phyloP scores from a whole-genome alignment of 2,888 invertebrate genomes.

The Phaedon cochleariae region DNA sequence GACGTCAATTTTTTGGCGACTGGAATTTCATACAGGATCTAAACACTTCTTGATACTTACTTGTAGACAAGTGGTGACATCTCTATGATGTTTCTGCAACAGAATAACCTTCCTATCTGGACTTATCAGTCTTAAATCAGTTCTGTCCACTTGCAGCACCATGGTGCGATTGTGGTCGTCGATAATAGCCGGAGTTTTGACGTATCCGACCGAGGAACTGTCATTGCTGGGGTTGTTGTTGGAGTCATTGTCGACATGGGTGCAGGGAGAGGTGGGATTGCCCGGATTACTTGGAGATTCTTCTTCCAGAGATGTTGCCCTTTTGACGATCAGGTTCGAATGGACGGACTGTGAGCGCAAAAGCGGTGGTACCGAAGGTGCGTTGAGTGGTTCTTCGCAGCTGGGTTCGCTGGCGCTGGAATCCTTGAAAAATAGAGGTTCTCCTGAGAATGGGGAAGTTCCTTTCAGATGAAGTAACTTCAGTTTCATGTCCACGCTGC shows the following conservation, averaged over 20 bases:
- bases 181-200: conserved; percentile 42
- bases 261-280: not conserved
- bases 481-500: no score
- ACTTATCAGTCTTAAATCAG: conserved; percentile 89
- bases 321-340: conserved; percentile 40
- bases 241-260: conserved; percentile 3
- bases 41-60: no score
- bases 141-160: conserved; percentile 89
- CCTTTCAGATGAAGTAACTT: no score
- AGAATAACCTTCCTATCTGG: conserved; percentile 92
- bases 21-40: no score
- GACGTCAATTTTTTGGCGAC: no score
- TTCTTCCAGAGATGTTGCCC: conserved; percentile 9
- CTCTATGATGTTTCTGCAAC: conserved; percentile 86
- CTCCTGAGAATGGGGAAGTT: no score
- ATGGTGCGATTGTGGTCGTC: conserved; percentile 89
- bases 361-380: conserved; percentile 34
- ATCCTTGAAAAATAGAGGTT: conserved; percentile 40
- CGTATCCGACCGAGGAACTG: conserved; percentile 13
- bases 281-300: not conserved
- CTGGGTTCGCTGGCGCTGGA: conserved; percentile 45
- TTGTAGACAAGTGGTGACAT: conserved; percentile 87
- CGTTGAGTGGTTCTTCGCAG: conserved; percentile 33
- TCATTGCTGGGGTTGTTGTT: conserved; percentile 24
- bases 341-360: conserved; percentile 49